These are phyloP conservation scores for Sclerodermus sp. DNA, from an alignment of 2,888 invertebrate species.

Conservation along the genomic window DNA sequence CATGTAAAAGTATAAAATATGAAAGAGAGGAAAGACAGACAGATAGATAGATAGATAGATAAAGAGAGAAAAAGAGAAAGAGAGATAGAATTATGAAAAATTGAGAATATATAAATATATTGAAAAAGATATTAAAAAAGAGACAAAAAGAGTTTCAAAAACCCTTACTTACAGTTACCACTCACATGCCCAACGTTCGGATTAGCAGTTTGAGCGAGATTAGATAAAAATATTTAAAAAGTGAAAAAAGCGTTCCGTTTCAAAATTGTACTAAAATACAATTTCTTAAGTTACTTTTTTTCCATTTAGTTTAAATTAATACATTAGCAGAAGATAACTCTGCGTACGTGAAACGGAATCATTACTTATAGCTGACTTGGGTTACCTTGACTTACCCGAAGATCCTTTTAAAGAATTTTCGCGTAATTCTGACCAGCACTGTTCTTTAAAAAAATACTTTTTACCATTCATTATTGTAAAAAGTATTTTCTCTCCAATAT, in stretches of 20 bases:
- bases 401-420: slow-evolving; percentile 1
- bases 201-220: slow-evolving; percentile 38
- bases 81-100: slow-evolving; percentile 29
- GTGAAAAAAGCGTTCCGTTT: slow-evolving; percentile 35
- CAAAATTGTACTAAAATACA: slow-evolving; percentile 8
- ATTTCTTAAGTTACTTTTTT: too few relatives aligned
- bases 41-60: slow-evolving; percentile 20
- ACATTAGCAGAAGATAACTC: not conserved
- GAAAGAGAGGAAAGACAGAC: slow-evolving; percentile 27
- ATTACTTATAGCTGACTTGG: slow-evolving; percentile 38
- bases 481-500: slow-evolving; percentile 4
- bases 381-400: slow-evolving; percentile 35
- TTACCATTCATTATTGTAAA: slow-evolving; percentile 3
- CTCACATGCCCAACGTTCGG: slow-evolving; percentile 16
- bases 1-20: slow-evolving; percentile 35
- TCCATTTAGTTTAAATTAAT: not conserved
- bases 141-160: slow-evolving; percentile 27
- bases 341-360: slow-evolving; percentile 30
- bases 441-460: slow-evolving; percentile 10
- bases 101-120: slow-evolving; percentile 28
- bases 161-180: slow-evolving; percentile 32
- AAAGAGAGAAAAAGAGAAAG: slow-evolving; percentile 25
- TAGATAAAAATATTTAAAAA: slow-evolving; percentile 31
- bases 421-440: not conserved
- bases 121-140: slow-evolving; percentile 34